Base-by-base conservation (phyloP, 1,140 invertebrate species). In the Zeugodacus cucurbitae region DNA sequence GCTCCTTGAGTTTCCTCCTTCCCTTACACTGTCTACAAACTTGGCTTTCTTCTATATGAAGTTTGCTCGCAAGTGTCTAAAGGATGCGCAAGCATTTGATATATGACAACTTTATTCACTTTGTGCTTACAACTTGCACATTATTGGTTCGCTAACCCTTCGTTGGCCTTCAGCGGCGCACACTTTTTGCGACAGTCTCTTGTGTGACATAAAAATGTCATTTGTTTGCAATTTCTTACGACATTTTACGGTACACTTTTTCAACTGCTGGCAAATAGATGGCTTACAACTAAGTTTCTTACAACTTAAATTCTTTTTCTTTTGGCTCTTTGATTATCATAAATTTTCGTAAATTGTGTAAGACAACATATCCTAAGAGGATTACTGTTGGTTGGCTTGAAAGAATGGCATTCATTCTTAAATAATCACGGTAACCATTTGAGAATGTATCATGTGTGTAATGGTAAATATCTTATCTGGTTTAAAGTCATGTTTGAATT, bases 71-170 rank as follows among this genome's bases (percentile, higher is more conserved):
- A 34, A 14, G 22, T 34, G 37, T 34, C 70, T 7, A 41, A 74
- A 74, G 41, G 74, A 82, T 82, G 41, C 41, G 74, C 41, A 5
- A 7, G 37, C 22, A 48, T 82, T 82, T 82, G 74, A 82, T 82
- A 48, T 29, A 82, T 48, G 74, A 82, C 74, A 82, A 82, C 22
- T 82, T 82, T 82, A 48, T 82, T 82, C 74, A 82, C 37, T 82
- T 82, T 82, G 74, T 26, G 0, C 41, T 82, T 48, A 82, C 74
- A 48, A 82, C 22, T 82, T 82, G 74, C 20, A 37, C 17, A 37
- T 82, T 82, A 48, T 82, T 82, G 44, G 74, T 17, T n/a, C 34
- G 34, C 34, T 74, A 74, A 74, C 67, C 67, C 67, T 82, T 54
- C 20, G 17, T 5, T 82, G n/a, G 2, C 20, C 34, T 74, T 74